A percentile compares a stretch with the other conserved stretches of the same genome.
phyloP scores from a whole-genome alignment of 1,140 invertebrate species.

The Megathymus violae region DNA sequence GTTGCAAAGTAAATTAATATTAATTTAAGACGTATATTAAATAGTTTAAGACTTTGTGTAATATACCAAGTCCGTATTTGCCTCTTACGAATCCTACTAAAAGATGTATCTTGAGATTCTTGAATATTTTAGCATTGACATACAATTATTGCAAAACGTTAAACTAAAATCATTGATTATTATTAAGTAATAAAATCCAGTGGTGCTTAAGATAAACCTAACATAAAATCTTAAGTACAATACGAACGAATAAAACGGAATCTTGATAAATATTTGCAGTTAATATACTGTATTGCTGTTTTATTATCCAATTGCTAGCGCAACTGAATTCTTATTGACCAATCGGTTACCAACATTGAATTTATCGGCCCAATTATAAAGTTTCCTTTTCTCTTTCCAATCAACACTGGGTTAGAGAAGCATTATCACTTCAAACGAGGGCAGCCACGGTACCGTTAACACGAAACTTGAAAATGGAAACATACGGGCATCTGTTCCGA shows the following conservation, averaged over 20 bases:
- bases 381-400: conserved; percentile 55
- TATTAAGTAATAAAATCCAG: conserved; percentile 24
- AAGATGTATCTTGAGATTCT: too few relatives aligned
- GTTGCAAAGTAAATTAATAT: too few relatives aligned
- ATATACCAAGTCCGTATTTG: too few relatives aligned
- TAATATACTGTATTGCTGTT: conserved; percentile 19
- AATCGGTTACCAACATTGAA: conserved; percentile 46
- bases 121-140: too few relatives aligned
- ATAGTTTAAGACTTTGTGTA: too few relatives aligned
- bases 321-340: conserved; percentile 21
- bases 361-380: conserved; percentile 64
- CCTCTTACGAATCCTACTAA: too few relatives aligned
- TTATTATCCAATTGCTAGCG: conserved; percentile 24
- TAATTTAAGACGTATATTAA: too few relatives aligned
- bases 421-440: conserved; percentile 70
- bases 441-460: conserved; percentile 58
- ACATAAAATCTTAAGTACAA: conserved; percentile 20
- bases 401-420: conserved; percentile 57
- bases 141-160: too few relatives aligned
- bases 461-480: conserved; percentile 50
- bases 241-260: conserved; percentile 27
- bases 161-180: not conserved
- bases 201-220: conserved; percentile 10
- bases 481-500: conserved; percentile 31
- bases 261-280: conserved; percentile 30